phyloP scores from a whole-genome alignment of 1,140 invertebrate species.

The Drosophila nannoptera region DNA sequence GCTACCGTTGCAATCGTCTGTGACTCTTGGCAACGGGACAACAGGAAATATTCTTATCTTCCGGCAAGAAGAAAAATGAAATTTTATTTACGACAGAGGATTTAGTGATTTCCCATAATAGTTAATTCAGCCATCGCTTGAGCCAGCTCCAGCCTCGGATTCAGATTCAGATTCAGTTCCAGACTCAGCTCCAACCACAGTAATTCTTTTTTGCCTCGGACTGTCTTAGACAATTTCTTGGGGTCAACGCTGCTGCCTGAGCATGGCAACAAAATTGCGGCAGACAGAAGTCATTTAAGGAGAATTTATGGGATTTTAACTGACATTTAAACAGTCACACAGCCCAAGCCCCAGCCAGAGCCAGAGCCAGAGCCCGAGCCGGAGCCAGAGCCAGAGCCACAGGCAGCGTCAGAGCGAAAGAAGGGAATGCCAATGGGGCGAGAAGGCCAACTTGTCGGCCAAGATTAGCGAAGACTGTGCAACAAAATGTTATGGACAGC shows the following conservation, averaged over 20 bases:
- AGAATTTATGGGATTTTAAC: slow-evolving; percentile 78
- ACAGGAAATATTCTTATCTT: slow-evolving; percentile 54
- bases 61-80: slow-evolving; percentile 45
- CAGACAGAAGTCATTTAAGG: slow-evolving; percentile 77
- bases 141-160: slow-evolving; percentile 15
- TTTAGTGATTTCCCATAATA: slow-evolving; percentile 42
- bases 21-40: slow-evolving; percentile 41
- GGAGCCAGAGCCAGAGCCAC: background rate
- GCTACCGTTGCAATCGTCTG: slow-evolving; percentile 26
- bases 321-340: slow-evolving; percentile 72
- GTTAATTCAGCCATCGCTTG: slow-evolving; percentile 36
- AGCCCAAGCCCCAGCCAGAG: slow-evolving; percentile 15
- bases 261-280: slow-evolving; percentile 63
- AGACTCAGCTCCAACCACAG: slow-evolving; percentile 6
- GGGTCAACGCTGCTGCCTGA: slow-evolving; percentile 39
- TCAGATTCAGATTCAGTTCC: slow-evolving; percentile 27
- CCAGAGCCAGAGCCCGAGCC: background rate
- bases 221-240: slow-evolving; percentile 44
- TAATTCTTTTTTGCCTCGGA: slow-evolving; percentile 52
- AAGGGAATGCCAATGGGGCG: background rate
- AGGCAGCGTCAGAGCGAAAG: background rate
- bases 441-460: slow-evolving; percentile 60
- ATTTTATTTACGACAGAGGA: slow-evolving; percentile 50
- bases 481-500: slow-evolving; percentile 76
- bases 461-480: slow-evolving; percentile 73